Evolutionary conservation across 2,113 vertebrate genomes (phyloP).

Genomic region (Peromyscus leucopus): DNA sequence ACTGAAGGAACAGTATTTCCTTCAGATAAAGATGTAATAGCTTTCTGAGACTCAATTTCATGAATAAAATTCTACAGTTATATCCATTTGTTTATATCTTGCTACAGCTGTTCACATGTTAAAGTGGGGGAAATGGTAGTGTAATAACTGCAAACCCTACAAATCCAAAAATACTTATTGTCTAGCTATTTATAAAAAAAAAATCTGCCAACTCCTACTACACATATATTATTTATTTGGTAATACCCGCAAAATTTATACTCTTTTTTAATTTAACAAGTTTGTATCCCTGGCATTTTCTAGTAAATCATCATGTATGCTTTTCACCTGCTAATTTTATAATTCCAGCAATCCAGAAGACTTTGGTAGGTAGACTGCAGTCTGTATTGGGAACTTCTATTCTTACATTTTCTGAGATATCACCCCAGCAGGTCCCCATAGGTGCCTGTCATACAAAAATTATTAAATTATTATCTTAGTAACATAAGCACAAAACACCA

Average conservation of each 20-base stretch:
- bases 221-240: slow-evolving; percentile 22
- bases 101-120: background rate
- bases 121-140: background rate
- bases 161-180: slow-evolving; percentile 30
- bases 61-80: slow-evolving; percentile 16
- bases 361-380: slow-evolving; percentile 94
- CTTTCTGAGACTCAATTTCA: slow-evolving; percentile 28
- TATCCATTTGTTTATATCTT: background rate
- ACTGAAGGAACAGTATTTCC: background rate
- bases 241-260: slow-evolving; percentile 47
- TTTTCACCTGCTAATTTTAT: slow-evolving; percentile 95
- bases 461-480: slow-evolving; percentile 75
- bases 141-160: background rate
- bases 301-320: slow-evolving; percentile 53
- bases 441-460: slow-evolving; percentile 90
- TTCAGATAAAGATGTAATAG: background rate
- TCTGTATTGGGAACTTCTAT: slow-evolving; percentile 97
- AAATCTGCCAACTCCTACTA: background rate
- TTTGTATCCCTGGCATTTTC: slow-evolving; percentile 54
- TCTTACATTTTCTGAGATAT: slow-evolving; percentile 94
- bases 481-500: slow-evolving; percentile 53
- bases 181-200: background rate
- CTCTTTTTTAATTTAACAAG: background rate
- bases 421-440: slow-evolving; percentile 96
- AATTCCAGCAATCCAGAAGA: slow-evolving; percentile 98